phyloP scores from a whole-genome alignment of 2,113 vertebrate genomes.

The Catharus fuscescens region DNA sequence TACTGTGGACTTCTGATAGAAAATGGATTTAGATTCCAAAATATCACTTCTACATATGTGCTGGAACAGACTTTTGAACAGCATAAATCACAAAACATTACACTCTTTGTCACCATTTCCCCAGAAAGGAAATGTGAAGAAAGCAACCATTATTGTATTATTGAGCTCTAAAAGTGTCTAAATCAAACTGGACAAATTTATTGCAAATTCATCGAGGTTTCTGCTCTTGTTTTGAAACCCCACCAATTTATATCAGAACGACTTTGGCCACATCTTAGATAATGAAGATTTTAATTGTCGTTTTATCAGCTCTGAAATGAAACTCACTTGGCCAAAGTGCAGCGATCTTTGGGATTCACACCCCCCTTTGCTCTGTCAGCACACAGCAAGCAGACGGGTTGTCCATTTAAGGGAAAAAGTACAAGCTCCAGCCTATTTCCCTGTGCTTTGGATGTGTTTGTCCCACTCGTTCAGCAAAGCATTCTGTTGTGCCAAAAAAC shows the following conservation, averaged over 20 bases:
- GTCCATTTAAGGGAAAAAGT: constrained; percentile 71
- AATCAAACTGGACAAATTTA: background rate
- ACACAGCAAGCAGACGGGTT: background rate
- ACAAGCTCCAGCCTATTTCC: constrained; percentile 51
- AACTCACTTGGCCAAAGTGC: background rate
- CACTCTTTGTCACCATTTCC: constrained; percentile 45
- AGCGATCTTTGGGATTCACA: background rate
- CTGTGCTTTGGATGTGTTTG: constrained; percentile 37
- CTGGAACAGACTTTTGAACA: constrained; percentile 10
- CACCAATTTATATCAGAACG: background rate
- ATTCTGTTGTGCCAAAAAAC: constrained; percentile 19
- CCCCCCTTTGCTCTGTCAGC: constrained; percentile 30
- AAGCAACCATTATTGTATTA: background rate
- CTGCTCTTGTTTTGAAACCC: constrained; percentile 13
- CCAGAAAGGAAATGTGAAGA: constrained; percentile 63
- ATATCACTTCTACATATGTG: constrained; percentile 8
- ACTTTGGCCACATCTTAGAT: background rate
- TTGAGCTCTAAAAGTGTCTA: background rate
- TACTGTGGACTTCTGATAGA: background rate
- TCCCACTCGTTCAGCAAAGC: constrained; percentile 2
- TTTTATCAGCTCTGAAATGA: constrained; percentile 39
- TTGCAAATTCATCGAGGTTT: background rate
- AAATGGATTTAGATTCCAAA: constrained; percentile 26
- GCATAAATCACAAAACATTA: constrained; percentile 56
- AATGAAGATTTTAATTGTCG: constrained; percentile 1